Base-by-base conservation (phyloP, 2,888 invertebrate species). In the Odontothrips loti region DNA sequence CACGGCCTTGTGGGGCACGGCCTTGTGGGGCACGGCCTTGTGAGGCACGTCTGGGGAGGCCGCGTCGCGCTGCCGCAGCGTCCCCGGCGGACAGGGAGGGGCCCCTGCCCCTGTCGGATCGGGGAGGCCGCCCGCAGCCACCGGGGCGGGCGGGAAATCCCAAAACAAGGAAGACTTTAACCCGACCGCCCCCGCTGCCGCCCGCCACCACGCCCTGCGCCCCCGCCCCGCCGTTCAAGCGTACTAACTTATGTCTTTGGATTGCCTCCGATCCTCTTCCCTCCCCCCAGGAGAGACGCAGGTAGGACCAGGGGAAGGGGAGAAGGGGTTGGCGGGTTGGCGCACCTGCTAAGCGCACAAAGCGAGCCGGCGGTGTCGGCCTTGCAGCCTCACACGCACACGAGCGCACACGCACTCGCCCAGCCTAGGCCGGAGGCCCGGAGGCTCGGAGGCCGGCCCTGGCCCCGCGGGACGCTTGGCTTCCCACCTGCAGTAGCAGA, bases 221-320 rank as follows among this genome's bases (percentile, higher is more conserved):
- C 11, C 58, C 15, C 15, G 17, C 51, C 34, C 34, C 34, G 34
- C 6, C 34, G 34, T 43, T 43, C 34, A 43, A 43, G 34, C 34
- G 68, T 27, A 75, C 68, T 75, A 75, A 75, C 68, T 75, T 75
- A 75, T 75, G 68, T 75, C 68, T 75, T 27, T 75, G 27, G 68
- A 75, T 75, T 23, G 68, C 68, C 68, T 27, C 68, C n/a, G 68
- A 68, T 6, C 11, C n/a, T 6, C 68, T 0, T 10, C 11, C 58
- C n/a, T 58, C 58, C 58, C n/a, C 58, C 58, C 58, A 17, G 20
- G 58, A 58, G 58, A 58, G 51, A 58, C 11, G 58, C 58, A 58
- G 51, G 20, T 12, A 51, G 51, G 51, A 10, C 2, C 10, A 10
- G 51, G 51, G 10, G 51, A 20, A 10, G 20, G 20, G 15, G 15